Evolutionary conservation across 2,113 vertebrate genomes (phyloP).

Genomic region (Lepus timidus): DNA sequence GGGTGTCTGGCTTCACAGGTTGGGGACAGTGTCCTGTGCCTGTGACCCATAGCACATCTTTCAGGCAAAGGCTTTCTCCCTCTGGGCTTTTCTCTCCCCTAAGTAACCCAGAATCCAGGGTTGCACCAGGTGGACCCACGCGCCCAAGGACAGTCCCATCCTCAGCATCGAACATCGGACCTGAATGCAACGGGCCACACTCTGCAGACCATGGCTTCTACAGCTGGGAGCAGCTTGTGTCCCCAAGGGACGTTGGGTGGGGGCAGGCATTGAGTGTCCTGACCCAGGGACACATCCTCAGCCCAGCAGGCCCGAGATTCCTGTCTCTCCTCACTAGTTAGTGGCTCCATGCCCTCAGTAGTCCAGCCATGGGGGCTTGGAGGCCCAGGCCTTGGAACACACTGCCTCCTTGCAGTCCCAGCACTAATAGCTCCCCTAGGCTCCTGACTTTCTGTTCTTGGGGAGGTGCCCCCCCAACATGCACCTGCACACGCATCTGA

Average conservation of each 20-base stretch:
- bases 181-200: neutral
- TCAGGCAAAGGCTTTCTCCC: neutral
- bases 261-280: neutral
- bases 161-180: neutral
- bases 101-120: neutral
- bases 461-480: neutral
- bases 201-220: rapidly evolving
- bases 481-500: neutral
- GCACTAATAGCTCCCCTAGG: neutral
- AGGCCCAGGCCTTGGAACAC: neutral
- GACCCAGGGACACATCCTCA: neutral
- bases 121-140: neutral
- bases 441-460: neutral
- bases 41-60: neutral
- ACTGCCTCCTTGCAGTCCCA: neutral
- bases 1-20: neutral
- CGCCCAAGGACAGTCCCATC: neutral
- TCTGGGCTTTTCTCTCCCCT: neutral
- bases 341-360: neutral
- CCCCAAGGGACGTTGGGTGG: neutral
- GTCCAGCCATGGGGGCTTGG: neutral
- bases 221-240: neutral
- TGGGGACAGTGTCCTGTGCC: neutral
- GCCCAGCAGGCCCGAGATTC: too few species aligned
- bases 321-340: neutral